phyloP scores from a whole-genome alignment of 2,797 vertebrate species.

The Aselliscus stoliczkanus region DNA sequence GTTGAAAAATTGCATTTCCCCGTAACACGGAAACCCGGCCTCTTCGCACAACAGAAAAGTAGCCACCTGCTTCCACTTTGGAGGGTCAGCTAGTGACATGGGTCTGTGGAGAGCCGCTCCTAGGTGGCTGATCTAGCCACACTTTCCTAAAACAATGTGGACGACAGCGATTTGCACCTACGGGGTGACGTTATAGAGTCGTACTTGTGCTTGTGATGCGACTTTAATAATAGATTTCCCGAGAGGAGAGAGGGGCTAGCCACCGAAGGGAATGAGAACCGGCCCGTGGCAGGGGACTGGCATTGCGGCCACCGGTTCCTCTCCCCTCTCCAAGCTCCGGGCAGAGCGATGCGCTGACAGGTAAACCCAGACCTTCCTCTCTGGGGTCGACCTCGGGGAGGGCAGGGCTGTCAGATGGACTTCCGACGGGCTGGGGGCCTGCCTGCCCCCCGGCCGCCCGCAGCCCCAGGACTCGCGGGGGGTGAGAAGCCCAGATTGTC shows the following conservation, averaged over 20 bases:
- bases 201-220: background rate
- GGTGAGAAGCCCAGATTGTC: slow-evolving; percentile 90
- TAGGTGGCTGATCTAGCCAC: background rate
- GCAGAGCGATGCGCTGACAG: background rate
- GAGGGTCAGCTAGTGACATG: background rate
- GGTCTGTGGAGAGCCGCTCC: background rate
- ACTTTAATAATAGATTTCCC: background rate
- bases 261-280: background rate
- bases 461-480: slow-evolving; percentile 86
- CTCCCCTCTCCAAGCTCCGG: background rate
- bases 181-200: background rate
- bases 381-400: too few relatives aligned
- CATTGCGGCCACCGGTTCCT: background rate
- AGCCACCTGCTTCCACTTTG: background rate
- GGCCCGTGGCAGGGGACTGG: background rate
- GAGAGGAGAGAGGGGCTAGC: background rate
- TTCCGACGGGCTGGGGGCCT: slow-evolving; percentile 86
- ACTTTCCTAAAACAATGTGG: background rate
- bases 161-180: background rate
- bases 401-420: slow-evolving; percentile 84
- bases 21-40: background rate
- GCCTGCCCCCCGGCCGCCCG: slow-evolving; percentile 79
- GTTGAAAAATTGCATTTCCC: background rate
- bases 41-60: background rate
- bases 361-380: background rate